Percentiles rank a stretch among this genome's conserved stretches.
Conservation (phyloP, 2,113 vertebrate species). For the Urocynchramus pylzowi region DNA sequence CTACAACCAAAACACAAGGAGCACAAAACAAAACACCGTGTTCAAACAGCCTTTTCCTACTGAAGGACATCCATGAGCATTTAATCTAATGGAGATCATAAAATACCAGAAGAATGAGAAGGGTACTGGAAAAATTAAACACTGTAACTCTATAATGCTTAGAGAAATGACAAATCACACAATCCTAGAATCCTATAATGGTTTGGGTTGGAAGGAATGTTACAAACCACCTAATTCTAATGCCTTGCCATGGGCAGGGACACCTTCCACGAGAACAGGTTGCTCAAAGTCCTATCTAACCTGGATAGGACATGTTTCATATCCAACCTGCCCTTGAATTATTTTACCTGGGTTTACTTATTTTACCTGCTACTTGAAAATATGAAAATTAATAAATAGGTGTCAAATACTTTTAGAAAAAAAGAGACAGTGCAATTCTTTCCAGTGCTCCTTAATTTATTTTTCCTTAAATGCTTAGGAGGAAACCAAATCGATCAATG, state of each 20-base stretch:
- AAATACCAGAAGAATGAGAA: neutral
- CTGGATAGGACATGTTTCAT: too few relatives aligned
- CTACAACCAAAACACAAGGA: neutral
- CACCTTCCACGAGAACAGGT: neutral
- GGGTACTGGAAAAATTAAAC: accelerated
- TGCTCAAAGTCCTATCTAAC: neutral
- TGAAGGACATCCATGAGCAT: neutral
- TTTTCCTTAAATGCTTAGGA: accelerated
- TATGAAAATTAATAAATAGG: neutral
- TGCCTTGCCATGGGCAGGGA: accelerated
- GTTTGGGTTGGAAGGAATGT: neutral
- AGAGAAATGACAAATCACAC: neutral
- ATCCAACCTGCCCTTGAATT: neutral
- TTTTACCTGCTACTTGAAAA: neutral
- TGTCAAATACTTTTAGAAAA: neutral
- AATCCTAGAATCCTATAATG: neutral
- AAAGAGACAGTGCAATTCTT: neutral
- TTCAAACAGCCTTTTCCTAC: neutral
- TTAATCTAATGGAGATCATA: neutral
- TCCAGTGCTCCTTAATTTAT: neutral
- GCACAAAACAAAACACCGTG: too few relatives aligned
- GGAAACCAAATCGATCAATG: neutral
- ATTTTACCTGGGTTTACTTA: neutral
- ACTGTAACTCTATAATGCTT: accelerated
- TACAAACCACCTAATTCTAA: neutral